Percentiles rank a stretch among this genome's conserved stretches.
Evolutionary conservation across 2,888 invertebrate species (phyloP).

Genomic region (Xestia c-nigrum): DNA sequence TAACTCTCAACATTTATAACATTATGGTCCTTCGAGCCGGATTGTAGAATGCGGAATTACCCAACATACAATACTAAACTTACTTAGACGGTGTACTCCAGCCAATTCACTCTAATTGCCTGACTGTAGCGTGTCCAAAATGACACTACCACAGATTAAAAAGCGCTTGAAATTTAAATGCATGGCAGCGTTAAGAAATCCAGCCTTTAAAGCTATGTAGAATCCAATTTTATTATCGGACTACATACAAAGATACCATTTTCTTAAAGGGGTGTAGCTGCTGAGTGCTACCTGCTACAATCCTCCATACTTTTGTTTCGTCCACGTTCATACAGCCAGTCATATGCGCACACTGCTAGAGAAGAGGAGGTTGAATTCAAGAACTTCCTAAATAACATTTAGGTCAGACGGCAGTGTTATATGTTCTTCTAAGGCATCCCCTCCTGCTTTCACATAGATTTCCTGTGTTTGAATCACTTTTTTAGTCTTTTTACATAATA

Average conservation of each 20-base stretch:
- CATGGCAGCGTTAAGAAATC: background rate
- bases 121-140: background rate
- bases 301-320: background rate
- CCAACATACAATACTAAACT: background rate
- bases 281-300: background rate
- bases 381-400: background rate
- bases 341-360: background rate
- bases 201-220: background rate
- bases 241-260: background rate
- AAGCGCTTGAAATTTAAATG: background rate
- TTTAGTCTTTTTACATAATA: background rate
- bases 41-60: background rate
- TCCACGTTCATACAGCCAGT: background rate
- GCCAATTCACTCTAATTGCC: constrained; percentile 13
- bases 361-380: background rate
- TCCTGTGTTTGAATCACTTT: background rate
- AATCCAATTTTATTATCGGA: background rate
- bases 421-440: background rate
- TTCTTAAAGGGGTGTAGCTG: background rate
- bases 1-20: background rate
- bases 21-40: background rate
- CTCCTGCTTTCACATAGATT: no score
- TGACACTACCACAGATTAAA: background rate
- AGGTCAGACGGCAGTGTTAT: background rate
- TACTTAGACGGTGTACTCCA: background rate